A percentile compares a stretch with the other conserved stretches of the same genome.
Evolutionary conservation across 2,797 vertebrate genomes (phyloP).

Genomic region (Sparidentex hasta): DNA sequence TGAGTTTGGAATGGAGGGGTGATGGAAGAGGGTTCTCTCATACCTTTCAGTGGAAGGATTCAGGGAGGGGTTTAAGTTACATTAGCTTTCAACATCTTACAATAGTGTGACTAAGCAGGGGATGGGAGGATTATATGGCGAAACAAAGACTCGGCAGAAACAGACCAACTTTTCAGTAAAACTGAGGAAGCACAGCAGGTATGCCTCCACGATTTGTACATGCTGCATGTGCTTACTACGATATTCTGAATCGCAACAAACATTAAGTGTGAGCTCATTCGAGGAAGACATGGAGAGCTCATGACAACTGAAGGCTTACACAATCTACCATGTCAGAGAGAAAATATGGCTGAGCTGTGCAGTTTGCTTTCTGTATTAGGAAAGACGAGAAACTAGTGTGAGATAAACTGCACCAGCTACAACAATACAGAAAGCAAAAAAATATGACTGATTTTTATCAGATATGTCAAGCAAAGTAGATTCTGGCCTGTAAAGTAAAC

Average conservation of each 20-base stretch:
- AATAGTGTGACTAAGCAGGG: slow-evolving; percentile 67
- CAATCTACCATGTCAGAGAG: slow-evolving; percentile 14
- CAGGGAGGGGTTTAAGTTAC: slow-evolving; percentile 65
- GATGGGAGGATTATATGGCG: slow-evolving; percentile 45
- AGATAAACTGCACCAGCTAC: slow-evolving; percentile 44
- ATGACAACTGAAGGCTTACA: slow-evolving; percentile 25
- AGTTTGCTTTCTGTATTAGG: slow-evolving; percentile 18
- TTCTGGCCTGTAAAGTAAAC: slow-evolving; percentile 62
- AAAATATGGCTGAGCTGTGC: slow-evolving; percentile 26
- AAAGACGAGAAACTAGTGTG: slow-evolving; percentile 22
- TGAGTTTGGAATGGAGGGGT: slow-evolving; percentile 48
- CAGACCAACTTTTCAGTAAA: slow-evolving; percentile 19
- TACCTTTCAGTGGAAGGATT: slow-evolving; percentile 55
- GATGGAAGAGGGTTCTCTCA: slow-evolving; percentile 49
- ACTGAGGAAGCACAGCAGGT: slow-evolving; percentile 20
- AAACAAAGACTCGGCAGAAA: slow-evolving; percentile 49
- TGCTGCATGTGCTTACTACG: slow-evolving; percentile 3
- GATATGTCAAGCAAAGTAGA: slow-evolving; percentile 48
- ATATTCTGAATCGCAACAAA: slow-evolving; percentile 1
- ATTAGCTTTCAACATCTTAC: slow-evolving; percentile 75
- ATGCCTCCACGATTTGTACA: slow-evolving; percentile 7
- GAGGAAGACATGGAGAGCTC: slow-evolving; percentile 13
- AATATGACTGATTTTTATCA: slow-evolving; percentile 52
- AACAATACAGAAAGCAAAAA: slow-evolving; percentile 45
- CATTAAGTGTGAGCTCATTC: slow-evolving; percentile 22